phyloP scores from a whole-genome alignment of 2,113 vertebrate genomes.

The Oncorhynchus keta region DNA sequence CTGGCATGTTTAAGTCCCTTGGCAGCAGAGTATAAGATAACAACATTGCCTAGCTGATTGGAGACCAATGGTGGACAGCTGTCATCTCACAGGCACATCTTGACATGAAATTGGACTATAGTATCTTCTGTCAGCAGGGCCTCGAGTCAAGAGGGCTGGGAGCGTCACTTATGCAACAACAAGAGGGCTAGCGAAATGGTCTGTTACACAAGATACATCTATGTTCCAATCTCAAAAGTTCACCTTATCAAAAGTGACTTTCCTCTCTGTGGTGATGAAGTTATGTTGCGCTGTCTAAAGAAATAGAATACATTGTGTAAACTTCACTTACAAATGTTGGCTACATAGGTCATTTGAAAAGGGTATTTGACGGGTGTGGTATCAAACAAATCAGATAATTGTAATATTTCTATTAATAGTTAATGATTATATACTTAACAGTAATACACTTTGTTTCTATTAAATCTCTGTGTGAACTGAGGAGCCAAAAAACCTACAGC shows the following conservation, averaged over 20 bases:
- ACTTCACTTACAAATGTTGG: not conserved
- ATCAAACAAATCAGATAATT: too few species aligned
- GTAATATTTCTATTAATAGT: too few species aligned
- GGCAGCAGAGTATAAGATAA: not conserved
- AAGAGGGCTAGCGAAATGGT: not conserved
- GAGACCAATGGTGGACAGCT: not conserved
- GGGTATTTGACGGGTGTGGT: not conserved
- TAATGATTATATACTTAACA: too few species aligned
- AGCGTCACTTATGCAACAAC: not conserved
- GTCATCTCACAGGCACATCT: not conserved
- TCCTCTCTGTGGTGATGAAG: too few species aligned
- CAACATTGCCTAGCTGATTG: not conserved
- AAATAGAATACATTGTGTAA: not conserved
- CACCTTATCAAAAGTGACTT: not conserved
- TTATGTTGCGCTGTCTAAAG: too few species aligned
- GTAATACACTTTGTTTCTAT: too few species aligned
- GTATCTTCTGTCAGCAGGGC: not conserved
- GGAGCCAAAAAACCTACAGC: too few species aligned
- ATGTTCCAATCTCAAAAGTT: not conserved
- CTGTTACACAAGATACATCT: not conserved
- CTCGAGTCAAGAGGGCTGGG: not conserved
- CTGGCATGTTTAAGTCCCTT: not conserved
- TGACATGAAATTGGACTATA: not conserved
- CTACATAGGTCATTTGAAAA: not conserved
- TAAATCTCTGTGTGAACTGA: too few species aligned